Conservation (phyloP, 2,113 vertebrate species). For the Melanocharis versteri region DNA sequence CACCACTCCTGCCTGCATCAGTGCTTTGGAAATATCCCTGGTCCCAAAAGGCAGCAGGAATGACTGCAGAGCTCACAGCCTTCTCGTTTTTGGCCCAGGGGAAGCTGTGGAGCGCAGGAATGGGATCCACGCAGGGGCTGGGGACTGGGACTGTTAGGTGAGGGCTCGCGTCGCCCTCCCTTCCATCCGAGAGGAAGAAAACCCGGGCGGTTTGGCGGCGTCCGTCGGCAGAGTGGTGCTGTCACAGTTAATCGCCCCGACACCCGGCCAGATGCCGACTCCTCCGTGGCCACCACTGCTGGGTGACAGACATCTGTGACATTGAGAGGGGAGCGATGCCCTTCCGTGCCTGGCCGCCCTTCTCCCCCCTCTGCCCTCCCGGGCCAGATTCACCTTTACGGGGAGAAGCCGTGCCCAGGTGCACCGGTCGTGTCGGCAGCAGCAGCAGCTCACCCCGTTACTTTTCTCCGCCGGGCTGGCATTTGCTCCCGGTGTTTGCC, state of each 20-base stretch:
- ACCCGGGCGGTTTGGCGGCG: neutral
- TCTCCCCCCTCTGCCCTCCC: neutral
- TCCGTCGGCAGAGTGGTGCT: neutral
- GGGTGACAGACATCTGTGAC: neutral
- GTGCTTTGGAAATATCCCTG: neutral
- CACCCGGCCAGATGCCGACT: neutral
- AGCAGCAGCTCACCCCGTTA: slow-evolving; percentile 54
- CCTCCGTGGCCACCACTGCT: neutral
- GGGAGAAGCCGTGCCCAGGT: neutral
- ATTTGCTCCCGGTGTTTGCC: neutral
- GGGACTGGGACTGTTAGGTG: neutral
- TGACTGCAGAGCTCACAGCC: neutral
- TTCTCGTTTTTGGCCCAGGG: neutral
- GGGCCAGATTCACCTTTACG: neutral
- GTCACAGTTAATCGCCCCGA: neutral
- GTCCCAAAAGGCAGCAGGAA: neutral
- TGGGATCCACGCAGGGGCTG: accelerated
- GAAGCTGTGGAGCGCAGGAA: accelerated
- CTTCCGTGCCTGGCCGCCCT: neutral
- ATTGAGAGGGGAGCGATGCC: neutral
- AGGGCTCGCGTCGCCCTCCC: accelerated
- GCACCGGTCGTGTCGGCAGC: neutral
- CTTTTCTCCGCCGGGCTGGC: neutral
- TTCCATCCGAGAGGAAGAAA: neutral
- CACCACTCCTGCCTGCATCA: neutral